These are phyloP conservation scores for Spatula clypeata DNA, from an alignment of 2,797 vertebrate species.

Conservation along the genomic window DNA sequence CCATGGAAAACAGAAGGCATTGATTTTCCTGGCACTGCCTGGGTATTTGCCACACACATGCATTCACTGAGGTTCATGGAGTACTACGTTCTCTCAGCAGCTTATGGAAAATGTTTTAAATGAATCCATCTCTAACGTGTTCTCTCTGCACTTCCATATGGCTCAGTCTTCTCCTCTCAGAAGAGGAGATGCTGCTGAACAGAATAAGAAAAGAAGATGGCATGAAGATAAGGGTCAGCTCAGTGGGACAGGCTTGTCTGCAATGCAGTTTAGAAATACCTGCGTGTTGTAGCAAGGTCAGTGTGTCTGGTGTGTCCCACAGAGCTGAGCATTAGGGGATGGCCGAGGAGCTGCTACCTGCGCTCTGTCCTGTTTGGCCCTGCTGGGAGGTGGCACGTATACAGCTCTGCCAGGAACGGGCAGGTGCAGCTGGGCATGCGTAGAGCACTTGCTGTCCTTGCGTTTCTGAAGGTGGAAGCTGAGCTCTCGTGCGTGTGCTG, in stretches of 20 bases:
- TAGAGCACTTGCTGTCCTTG: neutral
- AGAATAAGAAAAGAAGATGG: neutral
- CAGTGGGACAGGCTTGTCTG: neutral
- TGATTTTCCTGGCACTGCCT: neutral
- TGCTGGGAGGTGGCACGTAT: neutral
- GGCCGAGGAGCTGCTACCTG: neutral
- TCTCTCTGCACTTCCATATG: neutral
- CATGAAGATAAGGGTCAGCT: neutral
- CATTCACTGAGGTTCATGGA: neutral
- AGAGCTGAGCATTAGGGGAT: neutral
- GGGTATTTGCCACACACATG: neutral
- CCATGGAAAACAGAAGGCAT: neutral
- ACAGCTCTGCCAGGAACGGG: fast-evolving
- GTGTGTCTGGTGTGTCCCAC: neutral
- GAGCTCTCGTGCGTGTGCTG: neutral
- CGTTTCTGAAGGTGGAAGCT: neutral
- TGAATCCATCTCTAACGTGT: neutral
- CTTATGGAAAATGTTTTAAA: conserved; percentile 5
- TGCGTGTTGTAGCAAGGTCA: neutral
- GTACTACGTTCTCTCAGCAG: neutral
- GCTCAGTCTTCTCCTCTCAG: neutral
- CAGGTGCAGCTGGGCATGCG: neutral
- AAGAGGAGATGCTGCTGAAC: neutral
- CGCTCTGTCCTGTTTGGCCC: neutral
- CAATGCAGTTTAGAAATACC: neutral